A percentile compares a stretch with the other conserved stretches of the same genome.
Evolutionary conservation across 2,888 invertebrate species (phyloP).

Genomic region (Drosophila lacicola): DNA sequence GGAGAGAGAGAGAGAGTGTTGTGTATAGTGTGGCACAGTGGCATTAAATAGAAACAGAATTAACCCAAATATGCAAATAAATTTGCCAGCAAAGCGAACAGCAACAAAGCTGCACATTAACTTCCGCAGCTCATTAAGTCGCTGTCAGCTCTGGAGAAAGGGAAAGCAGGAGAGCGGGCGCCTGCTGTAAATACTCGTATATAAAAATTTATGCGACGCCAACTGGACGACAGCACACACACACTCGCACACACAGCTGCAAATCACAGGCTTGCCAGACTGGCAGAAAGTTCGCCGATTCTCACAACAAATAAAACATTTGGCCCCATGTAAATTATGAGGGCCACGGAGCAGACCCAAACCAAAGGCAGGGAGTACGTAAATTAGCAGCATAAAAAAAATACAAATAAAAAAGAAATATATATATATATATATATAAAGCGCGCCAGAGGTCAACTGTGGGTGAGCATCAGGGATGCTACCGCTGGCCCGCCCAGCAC

Average conservation of each 20-base stretch:
- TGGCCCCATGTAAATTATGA: slow-evolving; percentile 67
- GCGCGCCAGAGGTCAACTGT: slow-evolving; percentile 47
- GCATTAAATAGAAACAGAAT: slow-evolving; percentile 58
- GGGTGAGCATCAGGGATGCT: slow-evolving; percentile 13
- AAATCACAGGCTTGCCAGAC: slow-evolving; percentile 35
- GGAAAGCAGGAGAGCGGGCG: slow-evolving; percentile 8
- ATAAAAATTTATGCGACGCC: slow-evolving; percentile 79
- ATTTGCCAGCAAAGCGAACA: slow-evolving; percentile 57
- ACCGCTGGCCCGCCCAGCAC: background rate
- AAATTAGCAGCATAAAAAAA: slow-evolving; percentile 47
- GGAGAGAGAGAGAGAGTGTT: slow-evolving; percentile 1
- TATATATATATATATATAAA: slow-evolving; percentile 33
- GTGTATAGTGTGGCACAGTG: slow-evolving; percentile 1
- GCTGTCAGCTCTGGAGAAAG: slow-evolving; percentile 57
- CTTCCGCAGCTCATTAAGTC: slow-evolving; percentile 82
- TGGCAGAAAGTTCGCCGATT: slow-evolving; percentile 32
- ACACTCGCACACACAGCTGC: slow-evolving; percentile 9
- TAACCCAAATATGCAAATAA: slow-evolving; percentile 80
- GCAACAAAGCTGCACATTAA: slow-evolving; percentile 72
- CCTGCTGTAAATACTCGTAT: slow-evolving; percentile 53
- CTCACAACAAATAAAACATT: slow-evolving; percentile 68
- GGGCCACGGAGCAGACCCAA: slow-evolving; percentile 34
- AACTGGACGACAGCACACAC: slow-evolving; percentile 72
- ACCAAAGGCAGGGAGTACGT: slow-evolving; percentile 47
- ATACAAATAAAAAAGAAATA: background rate